A percentile compares a stretch with the other conserved stretches of the same genome.
phyloP scores from a whole-genome alignment of 2,888 invertebrate genomes.

The Trissolcus japonicus region DNA sequence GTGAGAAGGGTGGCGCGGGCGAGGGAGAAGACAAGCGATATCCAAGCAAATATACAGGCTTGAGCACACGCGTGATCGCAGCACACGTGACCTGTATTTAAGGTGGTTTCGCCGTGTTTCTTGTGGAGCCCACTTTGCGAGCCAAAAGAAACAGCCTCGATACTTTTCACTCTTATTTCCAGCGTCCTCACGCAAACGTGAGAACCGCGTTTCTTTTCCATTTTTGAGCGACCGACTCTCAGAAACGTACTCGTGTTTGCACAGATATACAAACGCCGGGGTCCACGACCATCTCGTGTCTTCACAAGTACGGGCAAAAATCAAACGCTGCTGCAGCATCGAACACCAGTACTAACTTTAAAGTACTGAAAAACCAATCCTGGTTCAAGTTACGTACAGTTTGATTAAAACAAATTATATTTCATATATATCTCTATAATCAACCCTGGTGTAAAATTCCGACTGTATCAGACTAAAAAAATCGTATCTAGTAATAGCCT shows the following conservation, averaged over 20 bases:
- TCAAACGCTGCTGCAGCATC: too few relatives aligned
- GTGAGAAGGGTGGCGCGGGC: constrained; percentile 49
- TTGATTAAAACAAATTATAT: too few relatives aligned
- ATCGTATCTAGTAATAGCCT: too few relatives aligned
- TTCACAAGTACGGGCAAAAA: neutral
- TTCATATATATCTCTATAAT: too few relatives aligned
- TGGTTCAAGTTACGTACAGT: too few relatives aligned
- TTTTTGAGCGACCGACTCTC: constrained; percentile 43
- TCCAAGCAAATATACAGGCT: constrained; percentile 61
- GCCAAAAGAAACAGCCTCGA: constrained; percentile 60
- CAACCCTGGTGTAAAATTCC: too few relatives aligned
- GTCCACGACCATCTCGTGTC: constrained; percentile 34
- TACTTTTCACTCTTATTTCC: constrained; percentile 59
- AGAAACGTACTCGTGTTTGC: constrained; percentile 26
- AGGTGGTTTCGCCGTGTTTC: constrained; percentile 64
- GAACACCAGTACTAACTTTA: too few relatives aligned
- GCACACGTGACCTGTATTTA: constrained; percentile 73
- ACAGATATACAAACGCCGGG: constrained; percentile 39
- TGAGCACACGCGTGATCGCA: constrained; percentile 64
- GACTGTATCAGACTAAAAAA: too few relatives aligned
- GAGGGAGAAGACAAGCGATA: constrained; percentile 50
- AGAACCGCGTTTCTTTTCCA: constrained; percentile 63
- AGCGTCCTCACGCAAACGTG: constrained; percentile 66
- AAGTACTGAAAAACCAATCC: too few relatives aligned
- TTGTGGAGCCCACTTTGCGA: constrained; percentile 59